Evolutionary conservation across 1,140 invertebrate species (phyloP).

Genomic region (Planococcus citri): DNA sequence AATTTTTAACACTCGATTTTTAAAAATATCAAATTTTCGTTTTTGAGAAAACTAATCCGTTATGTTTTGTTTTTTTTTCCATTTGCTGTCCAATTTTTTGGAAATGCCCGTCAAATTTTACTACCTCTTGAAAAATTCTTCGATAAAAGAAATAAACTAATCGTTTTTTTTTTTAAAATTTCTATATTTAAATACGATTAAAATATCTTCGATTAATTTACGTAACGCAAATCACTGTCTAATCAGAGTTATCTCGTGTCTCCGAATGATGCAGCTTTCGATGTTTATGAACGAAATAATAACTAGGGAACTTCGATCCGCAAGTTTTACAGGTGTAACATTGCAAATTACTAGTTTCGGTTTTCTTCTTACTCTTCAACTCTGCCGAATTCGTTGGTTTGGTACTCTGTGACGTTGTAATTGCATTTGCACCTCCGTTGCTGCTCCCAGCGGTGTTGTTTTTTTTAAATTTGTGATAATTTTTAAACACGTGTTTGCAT

Average conservation of each 20-base stretch:
- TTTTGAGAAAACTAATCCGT: no score
- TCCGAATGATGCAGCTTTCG: slow-evolving; percentile 63
- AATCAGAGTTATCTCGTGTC: slow-evolving; percentile 29
- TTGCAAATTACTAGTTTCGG: slow-evolving; percentile 48
- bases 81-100: no score
- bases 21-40: no score
- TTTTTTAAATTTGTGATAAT: slow-evolving; percentile 59
- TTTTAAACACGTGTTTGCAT: slow-evolving; percentile 68
- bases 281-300: slow-evolving; percentile 88
- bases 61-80: no score
- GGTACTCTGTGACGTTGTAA: slow-evolving; percentile 28
- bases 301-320: slow-evolving; percentile 80
- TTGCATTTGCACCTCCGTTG: slow-evolving; percentile 37
- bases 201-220: no score
- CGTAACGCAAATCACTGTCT: background rate
- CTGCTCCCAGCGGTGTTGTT: slow-evolving; percentile 21
- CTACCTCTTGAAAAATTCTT: no score
- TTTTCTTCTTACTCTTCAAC: background rate
- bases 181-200: no score
- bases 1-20: no score
- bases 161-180: no score
- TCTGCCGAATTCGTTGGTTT: background rate
- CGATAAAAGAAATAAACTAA: no score
- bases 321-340: slow-evolving; percentile 87
- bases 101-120: no score